These are phyloP conservation scores for Trematocara caparti DNA, from an alignment of 2,797 vertebrate species.

Conservation along the genomic window DNA sequence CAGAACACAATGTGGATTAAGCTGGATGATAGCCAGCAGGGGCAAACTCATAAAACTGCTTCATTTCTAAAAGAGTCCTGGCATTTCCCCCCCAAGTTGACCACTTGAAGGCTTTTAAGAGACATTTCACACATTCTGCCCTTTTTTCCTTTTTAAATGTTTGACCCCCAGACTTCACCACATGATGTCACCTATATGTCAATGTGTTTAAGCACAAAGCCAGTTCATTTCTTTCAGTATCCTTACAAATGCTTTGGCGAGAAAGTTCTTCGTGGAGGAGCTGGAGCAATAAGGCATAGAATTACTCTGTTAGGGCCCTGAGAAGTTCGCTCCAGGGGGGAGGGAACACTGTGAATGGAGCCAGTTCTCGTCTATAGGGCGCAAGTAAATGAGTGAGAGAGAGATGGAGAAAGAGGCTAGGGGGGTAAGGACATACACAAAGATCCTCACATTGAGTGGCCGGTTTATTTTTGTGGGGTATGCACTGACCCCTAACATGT, in stretches of 20 bases:
- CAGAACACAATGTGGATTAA: slow-evolving; percentile 60
- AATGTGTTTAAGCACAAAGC: slow-evolving; percentile 59
- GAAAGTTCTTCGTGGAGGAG: slow-evolving; percentile 52
- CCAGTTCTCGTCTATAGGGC: slow-evolving; percentile 68
- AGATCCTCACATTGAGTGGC: slow-evolving; percentile 68
- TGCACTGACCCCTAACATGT: slow-evolving; percentile 67
- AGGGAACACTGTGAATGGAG: slow-evolving; percentile 60
- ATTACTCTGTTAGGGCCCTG: slow-evolving; percentile 53
- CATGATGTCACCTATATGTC: slow-evolving; percentile 65
- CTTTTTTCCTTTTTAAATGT: slow-evolving; percentile 56
- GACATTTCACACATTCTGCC: slow-evolving; percentile 59
- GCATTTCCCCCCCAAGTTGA: slow-evolving; percentile 36
- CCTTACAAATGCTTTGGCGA: slow-evolving; percentile 60
- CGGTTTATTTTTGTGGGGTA: slow-evolving; percentile 68
- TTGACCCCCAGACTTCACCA: slow-evolving; percentile 44
- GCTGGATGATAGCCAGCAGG: slow-evolving; percentile 43
- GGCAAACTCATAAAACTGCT: slow-evolving; percentile 50
- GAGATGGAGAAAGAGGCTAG: slow-evolving; percentile 4
- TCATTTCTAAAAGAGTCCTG: slow-evolving; percentile 34
- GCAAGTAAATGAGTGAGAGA: slow-evolving; percentile 49
- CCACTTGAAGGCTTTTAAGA: slow-evolving; percentile 42
- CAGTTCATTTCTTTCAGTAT: slow-evolving; percentile 54
- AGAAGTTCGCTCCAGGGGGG: slow-evolving; percentile 62
- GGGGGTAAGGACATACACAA: slow-evolving; percentile 57
- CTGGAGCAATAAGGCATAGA: slow-evolving; percentile 68